Evolutionary conservation across 2,797 vertebrate genomes (phyloP), one percentile per base, ranked within the genome.

Genomic region (Mus minutoides): DNA sequence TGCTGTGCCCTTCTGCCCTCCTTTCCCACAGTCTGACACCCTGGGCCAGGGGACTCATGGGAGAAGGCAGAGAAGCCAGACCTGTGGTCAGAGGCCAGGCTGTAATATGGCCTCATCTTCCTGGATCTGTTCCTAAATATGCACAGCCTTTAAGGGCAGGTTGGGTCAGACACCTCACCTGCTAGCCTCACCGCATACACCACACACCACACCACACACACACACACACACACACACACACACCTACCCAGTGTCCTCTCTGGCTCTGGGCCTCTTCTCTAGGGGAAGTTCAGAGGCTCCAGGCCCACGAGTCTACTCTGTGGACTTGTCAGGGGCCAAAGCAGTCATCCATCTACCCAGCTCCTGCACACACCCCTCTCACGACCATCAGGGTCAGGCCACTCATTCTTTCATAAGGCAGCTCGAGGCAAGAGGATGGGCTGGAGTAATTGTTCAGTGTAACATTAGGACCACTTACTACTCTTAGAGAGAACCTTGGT

Each of bases 1-100:
- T 0, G n/a, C 88, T 89, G 73, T 71, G 67, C 80, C 90, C 64
- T 11, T 46, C 56, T 7, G 29, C 56, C 40, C 73, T 14, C 62
- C 43, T 10, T 2, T 91, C 96, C 89, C 89, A 87, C 87, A 90
- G 54, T 67, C 76, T 5, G 52, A 8, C n/a, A 67, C 54, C 77
- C 31, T 0, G 49, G 56, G 37, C n/a, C n/a, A 46, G 43, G 46
- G 67, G 19, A 29, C 75, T 21, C 78, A 2, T 62, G 52, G 54
- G 64, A 69, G 52, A 19, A 79, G 49, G 56, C 13, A 67, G 16
- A 56, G 64, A 40, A 84, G 58, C 54, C 43, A 49, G 79, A 31
- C 29, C 2, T 1, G 5, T 0, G 5, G 58, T 40, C 77, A 60
- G 56, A 88, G 49, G 40, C 78, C 67, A 86, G 95, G 82, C 26